phyloP scores from a whole-genome alignment of 92 coral and sea anemone genomes.

The Zoanthus gigantus region DNA sequence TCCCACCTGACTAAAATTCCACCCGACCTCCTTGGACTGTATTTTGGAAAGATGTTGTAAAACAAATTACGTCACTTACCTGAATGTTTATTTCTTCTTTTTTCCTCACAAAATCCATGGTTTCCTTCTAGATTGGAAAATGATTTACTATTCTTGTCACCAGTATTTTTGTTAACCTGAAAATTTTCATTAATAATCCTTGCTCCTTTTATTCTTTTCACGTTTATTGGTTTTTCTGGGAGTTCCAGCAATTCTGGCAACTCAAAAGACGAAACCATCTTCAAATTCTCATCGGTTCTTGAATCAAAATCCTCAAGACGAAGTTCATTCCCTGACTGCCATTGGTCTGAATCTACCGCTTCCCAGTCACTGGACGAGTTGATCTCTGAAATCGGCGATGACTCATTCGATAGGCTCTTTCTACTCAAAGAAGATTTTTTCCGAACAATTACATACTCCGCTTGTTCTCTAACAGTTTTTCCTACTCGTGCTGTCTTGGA shows the following conservation, averaged over 20 bases:
- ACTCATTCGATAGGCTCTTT: slow-evolving; percentile 30
- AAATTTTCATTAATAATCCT: background rate
- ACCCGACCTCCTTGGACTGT: too few relatives aligned
- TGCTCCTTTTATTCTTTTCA: slow-evolving; percentile 60
- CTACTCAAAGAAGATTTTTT: slow-evolving; percentile 56
- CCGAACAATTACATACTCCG: slow-evolving; percentile 50
- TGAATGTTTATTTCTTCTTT: slow-evolving; percentile 25
- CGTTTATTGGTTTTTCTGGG: slow-evolving; percentile 87
- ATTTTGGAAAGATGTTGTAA: background rate
- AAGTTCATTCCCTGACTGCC: slow-evolving; percentile 38
- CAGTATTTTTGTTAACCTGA: background rate
- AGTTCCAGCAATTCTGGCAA: slow-evolving; percentile 79
- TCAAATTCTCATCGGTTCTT: slow-evolving; percentile 1
- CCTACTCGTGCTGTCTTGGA: slow-evolving; percentile 59
- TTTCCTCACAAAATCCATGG: background rate
- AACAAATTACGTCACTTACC: background rate
- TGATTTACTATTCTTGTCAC: slow-evolving; percentile 15
- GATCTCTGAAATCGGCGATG: slow-evolving; percentile 63
- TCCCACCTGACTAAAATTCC: too few relatives aligned
- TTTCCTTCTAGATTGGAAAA: slow-evolving; percentile 33
- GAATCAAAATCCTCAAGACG: slow-evolving; percentile 18
- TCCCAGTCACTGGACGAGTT: slow-evolving; percentile 63
- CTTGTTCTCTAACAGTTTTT: slow-evolving; percentile 38
- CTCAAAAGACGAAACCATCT: slow-evolving; percentile 48
- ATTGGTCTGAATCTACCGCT: slow-evolving; percentile 31